Base-by-base conservation (phyloP, 2,797 vertebrate genomes). In the Tiaroga cobitis region DNA sequence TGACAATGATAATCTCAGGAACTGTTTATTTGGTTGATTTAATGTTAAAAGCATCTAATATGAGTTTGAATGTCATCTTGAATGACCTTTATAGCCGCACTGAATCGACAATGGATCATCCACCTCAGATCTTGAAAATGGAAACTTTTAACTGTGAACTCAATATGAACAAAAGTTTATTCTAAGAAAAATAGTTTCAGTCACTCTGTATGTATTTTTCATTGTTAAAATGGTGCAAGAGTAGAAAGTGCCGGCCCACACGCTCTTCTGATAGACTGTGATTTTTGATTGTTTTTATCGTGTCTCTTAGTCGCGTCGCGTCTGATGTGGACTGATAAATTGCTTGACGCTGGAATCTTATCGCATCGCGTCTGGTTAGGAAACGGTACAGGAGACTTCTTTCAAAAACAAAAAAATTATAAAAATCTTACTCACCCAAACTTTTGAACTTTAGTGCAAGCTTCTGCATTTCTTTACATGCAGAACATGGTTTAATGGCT, bases 221-320 rank as follows among this genome's bases (percentile, higher is more conserved):
- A 63, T 24, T 29, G n/a, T 61, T 61, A 26, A 26, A 63, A 63
- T 29, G 13, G 13, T 6, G 13, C 6, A 29, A 29, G 59, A 63
- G 13, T 29, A 5, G 0, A 5, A 56, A 63, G 11, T 15, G n/a
- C n/a, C 11, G 11, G 5, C 59, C n/a, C n/a, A 29, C 59, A 15
- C 2, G 1, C n/a, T 63, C n/a, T 6, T 63, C n/a, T 26, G n/a
- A 63, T 15, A 26, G 59, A 10, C n/a, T 59, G 9, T 59, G 56
- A 59, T 59, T 61, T 26, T 61, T 13, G 0, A 61, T 26, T 2
- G 11, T 26, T 61, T 61, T 61, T 61, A n/a, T 61, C 4, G 2
- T 13, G 59, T 61, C 10, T 61, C n/a, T 26, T 26, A 26, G 10
- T n/a, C 10, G 4, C 11, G 1, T 1, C 0, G 4, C 2, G 0